A percentile compares a stretch with the other conserved stretches of the same genome.
Evolutionary conservation across 2,888 invertebrate genomes (phyloP).

Genomic region (Zootermopsis nevadensis): DNA sequence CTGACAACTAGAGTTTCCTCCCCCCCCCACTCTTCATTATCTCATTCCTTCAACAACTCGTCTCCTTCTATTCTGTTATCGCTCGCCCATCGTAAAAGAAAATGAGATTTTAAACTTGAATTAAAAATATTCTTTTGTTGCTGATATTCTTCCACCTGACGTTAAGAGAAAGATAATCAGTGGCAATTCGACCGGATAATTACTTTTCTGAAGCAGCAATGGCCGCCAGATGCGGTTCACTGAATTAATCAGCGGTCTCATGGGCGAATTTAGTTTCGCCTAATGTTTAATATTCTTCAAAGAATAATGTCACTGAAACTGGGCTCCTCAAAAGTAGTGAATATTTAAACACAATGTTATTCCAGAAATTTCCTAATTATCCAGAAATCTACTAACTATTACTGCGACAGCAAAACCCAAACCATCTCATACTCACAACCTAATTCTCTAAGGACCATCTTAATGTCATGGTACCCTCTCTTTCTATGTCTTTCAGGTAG

Average conservation of each 20-base stretch:
- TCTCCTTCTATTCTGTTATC: neutral
- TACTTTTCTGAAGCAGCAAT: conserved; percentile 30
- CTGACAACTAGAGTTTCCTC: conserved; percentile 22
- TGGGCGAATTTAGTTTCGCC: conserved; percentile 18
- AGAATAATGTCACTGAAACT: neutral
- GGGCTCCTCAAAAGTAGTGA: no score
- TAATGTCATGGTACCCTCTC: no score
- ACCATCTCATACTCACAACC: no score
- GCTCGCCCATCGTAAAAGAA: conserved; percentile 25
- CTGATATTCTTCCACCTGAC: conserved; percentile 18
- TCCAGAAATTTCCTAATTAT: no score
- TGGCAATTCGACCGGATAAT: conserved; percentile 39
- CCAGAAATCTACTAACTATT: no score
- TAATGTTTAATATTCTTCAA: neutral
- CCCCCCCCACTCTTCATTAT: neutral
- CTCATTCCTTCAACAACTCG: neutral
- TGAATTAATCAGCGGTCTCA: conserved; percentile 28
- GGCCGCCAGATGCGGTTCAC: conserved; percentile 30
- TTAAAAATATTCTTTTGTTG: conserved; percentile 36
- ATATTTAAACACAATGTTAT: no score
- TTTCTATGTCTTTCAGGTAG: no score
- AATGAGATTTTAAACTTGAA: conserved; percentile 42
- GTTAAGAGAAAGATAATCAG: conserved; percentile 34
- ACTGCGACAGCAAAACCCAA: no score
- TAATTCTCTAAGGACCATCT: no score